phyloP scores from a whole-genome alignment of 2,888 invertebrate genomes.

The Priapulus caudatus region DNA sequence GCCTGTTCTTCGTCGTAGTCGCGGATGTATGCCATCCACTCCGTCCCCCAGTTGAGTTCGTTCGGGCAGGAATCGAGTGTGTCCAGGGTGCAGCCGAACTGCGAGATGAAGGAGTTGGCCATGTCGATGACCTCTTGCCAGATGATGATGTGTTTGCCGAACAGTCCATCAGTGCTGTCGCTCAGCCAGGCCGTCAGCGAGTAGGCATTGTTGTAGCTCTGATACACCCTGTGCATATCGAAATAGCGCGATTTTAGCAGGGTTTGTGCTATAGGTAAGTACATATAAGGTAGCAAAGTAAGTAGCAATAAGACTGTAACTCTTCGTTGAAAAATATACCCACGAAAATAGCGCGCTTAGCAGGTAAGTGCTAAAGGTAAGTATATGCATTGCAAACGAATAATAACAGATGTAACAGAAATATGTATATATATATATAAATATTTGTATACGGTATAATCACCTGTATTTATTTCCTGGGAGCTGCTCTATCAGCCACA shows the following conservation, averaged over 20 bases:
- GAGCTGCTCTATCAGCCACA: background rate
- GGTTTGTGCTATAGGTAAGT: too few relatives aligned
- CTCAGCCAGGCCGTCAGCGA: background rate
- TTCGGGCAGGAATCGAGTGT: background rate
- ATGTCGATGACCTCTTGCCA: background rate
- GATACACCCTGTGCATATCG: too few relatives aligned
- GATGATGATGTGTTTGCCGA: background rate
- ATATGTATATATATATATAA: too few relatives aligned
- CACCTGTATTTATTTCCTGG: background rate
- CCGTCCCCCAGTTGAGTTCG: background rate
- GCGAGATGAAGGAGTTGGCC: background rate
- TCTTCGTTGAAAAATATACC: too few relatives aligned
- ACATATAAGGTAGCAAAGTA: too few relatives aligned
- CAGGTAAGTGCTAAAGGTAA: too few relatives aligned
- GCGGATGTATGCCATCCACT: slow-evolving; percentile 1
- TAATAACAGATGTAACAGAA: too few relatives aligned
- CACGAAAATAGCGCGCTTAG: too few relatives aligned
- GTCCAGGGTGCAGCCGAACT: background rate
- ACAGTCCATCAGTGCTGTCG: background rate
- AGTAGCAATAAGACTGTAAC: too few relatives aligned
- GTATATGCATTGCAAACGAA: too few relatives aligned
- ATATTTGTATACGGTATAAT: too few relatives aligned
- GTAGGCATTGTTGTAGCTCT: slow-evolving; percentile 1
- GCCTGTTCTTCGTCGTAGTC: slow-evolving; percentile 1
- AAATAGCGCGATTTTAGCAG: too few relatives aligned